A percentile compares a stretch with the other conserved stretches of the same genome.
Evolutionary conservation across 2,888 invertebrate genomes (phyloP).

Genomic region (Ashinkailepas kermadecensis): DNA sequence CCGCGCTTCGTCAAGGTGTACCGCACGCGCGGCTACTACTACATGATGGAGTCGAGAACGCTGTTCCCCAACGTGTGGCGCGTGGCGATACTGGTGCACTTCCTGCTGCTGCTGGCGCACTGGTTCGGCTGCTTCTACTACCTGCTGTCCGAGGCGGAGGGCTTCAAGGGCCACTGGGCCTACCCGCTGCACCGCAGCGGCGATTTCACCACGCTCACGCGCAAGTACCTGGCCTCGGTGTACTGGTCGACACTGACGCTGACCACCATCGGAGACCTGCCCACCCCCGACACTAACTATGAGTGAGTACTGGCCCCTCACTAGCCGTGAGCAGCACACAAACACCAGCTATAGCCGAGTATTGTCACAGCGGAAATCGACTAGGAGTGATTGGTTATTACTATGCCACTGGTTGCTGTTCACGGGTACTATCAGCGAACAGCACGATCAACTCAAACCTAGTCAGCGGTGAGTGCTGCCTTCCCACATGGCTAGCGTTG

Average conservation of each 20-base stretch:
- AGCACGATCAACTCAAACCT: too few species aligned
- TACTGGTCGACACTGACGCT: conserved; percentile 95
- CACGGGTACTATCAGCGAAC: too few species aligned
- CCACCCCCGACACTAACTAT: conserved; percentile 90
- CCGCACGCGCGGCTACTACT: conserved; percentile 84
- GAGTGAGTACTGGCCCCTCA: conserved; percentile 62
- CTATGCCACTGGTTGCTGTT: too few species aligned
- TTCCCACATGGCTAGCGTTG: too few species aligned
- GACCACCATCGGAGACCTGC: conserved; percentile 92
- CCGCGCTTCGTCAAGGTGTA: conserved; percentile 86
- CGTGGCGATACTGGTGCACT: conserved; percentile 89
- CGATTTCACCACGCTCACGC: conserved; percentile 77
- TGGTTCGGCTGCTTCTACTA: conserved; percentile 99
- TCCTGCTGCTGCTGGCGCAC: conserved; percentile 85
- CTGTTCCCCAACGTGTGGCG: conserved; percentile 95
- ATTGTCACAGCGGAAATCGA: too few species aligned
- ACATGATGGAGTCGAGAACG: conserved; percentile 91
- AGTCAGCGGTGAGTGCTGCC: too few species aligned
- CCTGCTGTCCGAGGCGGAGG: conserved; percentile 82
- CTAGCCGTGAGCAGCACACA: too few species aligned
- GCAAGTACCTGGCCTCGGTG: conserved; percentile 87
- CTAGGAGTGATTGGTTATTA: too few species aligned
- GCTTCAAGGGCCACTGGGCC: conserved; percentile 55
- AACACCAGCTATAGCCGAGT: too few species aligned
- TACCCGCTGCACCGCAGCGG: conserved; percentile 40